A percentile compares a stretch with the other conserved stretches of the same genome.
phyloP scores from a whole-genome alignment of 2,113 vertebrate species.

The Takifugu bimaculatus region DNA sequence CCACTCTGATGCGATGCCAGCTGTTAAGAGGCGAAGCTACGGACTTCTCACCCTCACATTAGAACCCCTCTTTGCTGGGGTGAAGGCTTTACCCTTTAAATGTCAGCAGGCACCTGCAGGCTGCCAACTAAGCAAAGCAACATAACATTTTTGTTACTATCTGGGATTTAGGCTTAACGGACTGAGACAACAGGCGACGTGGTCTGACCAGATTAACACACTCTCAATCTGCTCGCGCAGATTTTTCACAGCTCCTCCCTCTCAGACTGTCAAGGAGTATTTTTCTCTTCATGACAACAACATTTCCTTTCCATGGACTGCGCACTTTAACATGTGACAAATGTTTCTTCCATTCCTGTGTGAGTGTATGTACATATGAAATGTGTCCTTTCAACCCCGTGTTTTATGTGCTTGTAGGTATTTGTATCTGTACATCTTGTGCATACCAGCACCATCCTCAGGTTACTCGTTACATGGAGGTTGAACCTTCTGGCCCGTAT shows the following conservation, averaged over 20 bases:
- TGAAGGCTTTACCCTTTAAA: too few relatives aligned
- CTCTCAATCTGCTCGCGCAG: not conserved
- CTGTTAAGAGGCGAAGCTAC: not conserved
- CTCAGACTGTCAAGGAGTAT: not conserved
- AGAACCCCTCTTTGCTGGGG: not conserved
- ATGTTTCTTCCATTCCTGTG: not conserved
- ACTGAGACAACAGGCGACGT: not conserved
- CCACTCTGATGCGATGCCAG: not conserved
- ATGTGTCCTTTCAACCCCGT: not conserved
- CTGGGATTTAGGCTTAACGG: not conserved
- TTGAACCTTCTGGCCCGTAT: too few relatives aligned
- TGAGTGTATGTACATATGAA: too few relatives aligned
- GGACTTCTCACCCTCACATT: not conserved
- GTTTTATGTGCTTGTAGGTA: not conserved
- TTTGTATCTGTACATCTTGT: not conserved
- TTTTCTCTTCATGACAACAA: conserved; percentile 2
- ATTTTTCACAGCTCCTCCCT: not conserved
- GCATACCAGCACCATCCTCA: too few relatives aligned
- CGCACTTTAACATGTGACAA: not conserved
- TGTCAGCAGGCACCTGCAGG: too few relatives aligned
- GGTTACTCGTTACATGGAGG: too few relatives aligned
- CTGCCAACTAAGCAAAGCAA: too few relatives aligned
- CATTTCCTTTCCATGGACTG: not conserved
- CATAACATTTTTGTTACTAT: not conserved
- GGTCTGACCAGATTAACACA: not conserved